Base-by-base conservation (phyloP, 2,888 invertebrate genomes). In the Synergus gifuensis region DNA sequence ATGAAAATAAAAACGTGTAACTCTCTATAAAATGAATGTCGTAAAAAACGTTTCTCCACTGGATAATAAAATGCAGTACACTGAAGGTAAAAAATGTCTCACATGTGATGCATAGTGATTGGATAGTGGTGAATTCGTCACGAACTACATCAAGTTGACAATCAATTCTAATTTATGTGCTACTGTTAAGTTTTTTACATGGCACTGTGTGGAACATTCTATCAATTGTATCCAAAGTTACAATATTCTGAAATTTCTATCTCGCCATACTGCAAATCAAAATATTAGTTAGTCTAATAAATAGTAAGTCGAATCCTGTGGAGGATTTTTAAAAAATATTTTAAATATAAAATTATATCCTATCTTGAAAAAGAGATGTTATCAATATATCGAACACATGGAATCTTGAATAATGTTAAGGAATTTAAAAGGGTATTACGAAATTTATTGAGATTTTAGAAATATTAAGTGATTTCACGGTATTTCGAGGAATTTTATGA, bases 121-220 rank as follows among this genome's bases (percentile, higher is more conserved):
- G 73, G 54, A 73, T 73, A 73, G 73, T 54, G 73, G 54, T 54
- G 69, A 69, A 69, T 49, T 69, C 49, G 49, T 67, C 67, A 67
- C 60, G 60, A 69, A 69, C 22, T 69, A 49, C 69, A 69, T 69
- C 69, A 69, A 69, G 28, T 69, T 49, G n/a, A 36, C 54, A 36
- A 54, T 54, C 73, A 73, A n/a, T 69, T 28, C 36, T 69, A 69
- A 69, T 49, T 49, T 73, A 73, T 73, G 2, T 49, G 12, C 54
- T 28, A 28, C 49, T 36, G 73, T 54, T 11, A 11, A n/a, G 2
- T 12, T 54, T 36, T 28, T 28, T n/a, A 54, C 18, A 40, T 67
- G 49, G 28, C 4, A 49, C 36, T 73, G 18, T 22, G 11, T 12
- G 11, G 22, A 22, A 9, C 60, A 60, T 60, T 60, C 22, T 12